phyloP scores from a whole-genome alignment of 2,888 invertebrate genomes.

The Clivina fossor region DNA sequence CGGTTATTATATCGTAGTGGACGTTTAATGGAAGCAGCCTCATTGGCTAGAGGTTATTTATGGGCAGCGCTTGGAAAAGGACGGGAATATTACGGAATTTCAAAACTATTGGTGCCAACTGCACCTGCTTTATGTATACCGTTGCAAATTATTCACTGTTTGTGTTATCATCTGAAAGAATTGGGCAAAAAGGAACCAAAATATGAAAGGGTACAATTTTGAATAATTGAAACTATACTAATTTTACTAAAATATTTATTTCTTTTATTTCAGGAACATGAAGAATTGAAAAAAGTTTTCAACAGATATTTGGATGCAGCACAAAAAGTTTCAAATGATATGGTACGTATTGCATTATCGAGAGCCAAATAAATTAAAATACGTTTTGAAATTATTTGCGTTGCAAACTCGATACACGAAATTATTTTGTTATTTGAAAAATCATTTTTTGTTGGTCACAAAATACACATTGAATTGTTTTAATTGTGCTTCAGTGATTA shows the following conservation, averaged over 20 bases:
- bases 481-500: slow-evolving; percentile 59
- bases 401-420: no score
- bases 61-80: slow-evolving; percentile 69
- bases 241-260: slow-evolving; percentile 22
- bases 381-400: background rate
- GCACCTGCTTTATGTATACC: slow-evolving; percentile 71
- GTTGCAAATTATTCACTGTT: slow-evolving; percentile 72
- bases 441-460: slow-evolving; percentile 10
- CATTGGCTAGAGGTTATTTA: slow-evolving; percentile 68
- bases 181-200: slow-evolving; percentile 57
- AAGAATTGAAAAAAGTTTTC: slow-evolving; percentile 63
- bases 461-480: slow-evolving; percentile 54
- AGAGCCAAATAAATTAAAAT: background rate
- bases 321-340: slow-evolving; percentile 67
- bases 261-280: slow-evolving; percentile 62
- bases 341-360: slow-evolving; percentile 50
- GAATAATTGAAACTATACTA: background rate
- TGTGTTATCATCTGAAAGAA: slow-evolving; percentile 63
- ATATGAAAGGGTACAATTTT: slow-evolving; percentile 52
- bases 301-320: slow-evolving; percentile 66
- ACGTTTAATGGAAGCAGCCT: slow-evolving; percentile 71
- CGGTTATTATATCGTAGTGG: slow-evolving; percentile 73
- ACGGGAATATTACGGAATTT: slow-evolving; percentile 67
- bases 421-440: no score
- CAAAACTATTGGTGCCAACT: slow-evolving; percentile 59